Evolutionary conservation across 2,888 invertebrate species (phyloP).

Genomic region (Arrhopalites spinosus): DNA sequence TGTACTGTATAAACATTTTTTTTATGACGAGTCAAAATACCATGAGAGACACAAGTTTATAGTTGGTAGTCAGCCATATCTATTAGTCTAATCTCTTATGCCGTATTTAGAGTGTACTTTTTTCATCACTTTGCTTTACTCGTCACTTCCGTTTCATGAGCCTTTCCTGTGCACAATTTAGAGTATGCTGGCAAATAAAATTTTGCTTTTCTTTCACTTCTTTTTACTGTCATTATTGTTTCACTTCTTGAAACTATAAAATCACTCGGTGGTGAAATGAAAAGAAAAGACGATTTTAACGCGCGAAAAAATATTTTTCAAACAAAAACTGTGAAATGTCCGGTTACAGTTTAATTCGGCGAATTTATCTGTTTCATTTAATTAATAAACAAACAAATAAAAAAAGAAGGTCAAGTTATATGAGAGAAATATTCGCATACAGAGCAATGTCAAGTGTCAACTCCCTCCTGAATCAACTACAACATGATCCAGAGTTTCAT

Average conservation of each 20-base stretch:
- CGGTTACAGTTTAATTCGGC: background rate
- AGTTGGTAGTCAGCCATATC: too few species aligned
- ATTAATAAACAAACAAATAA: background rate
- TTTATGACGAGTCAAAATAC: too few species aligned
- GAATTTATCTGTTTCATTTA: background rate
- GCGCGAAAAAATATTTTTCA: background rate
- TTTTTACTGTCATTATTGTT: background rate
- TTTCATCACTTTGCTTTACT: background rate
- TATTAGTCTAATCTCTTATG: too few species aligned
- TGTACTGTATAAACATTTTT: too few species aligned
- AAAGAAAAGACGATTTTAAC: background rate
- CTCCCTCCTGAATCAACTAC: background rate
- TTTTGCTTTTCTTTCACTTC: background rate
- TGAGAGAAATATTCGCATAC: background rate
- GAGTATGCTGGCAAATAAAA: background rate
- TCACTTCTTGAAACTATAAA: background rate
- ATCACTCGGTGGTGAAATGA: background rate
- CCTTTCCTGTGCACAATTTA: background rate
- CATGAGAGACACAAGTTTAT: too few species aligned
- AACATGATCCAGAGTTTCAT: conserved; percentile 1
- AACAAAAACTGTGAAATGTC: background rate
- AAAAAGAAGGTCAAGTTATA: background rate
- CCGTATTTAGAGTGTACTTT: background rate
- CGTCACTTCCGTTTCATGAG: background rate
- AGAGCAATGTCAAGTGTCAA: background rate